These are phyloP conservation scores for Calypte anna DNA, from an alignment of 2,113 vertebrate genomes.

Conservation along the genomic window DNA sequence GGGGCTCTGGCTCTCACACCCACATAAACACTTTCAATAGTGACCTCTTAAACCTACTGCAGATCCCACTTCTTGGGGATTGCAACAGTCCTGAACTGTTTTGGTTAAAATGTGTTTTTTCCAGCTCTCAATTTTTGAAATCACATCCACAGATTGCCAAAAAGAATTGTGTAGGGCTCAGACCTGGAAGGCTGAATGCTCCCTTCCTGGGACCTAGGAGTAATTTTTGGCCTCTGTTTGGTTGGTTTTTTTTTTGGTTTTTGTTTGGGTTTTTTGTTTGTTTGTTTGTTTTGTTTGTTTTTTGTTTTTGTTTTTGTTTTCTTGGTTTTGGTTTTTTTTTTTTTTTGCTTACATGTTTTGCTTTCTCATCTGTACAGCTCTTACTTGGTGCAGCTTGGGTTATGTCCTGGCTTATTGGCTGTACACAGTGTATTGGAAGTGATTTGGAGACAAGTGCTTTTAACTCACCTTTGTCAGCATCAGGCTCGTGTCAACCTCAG, in stretches of 20 bases:
- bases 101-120: neutral
- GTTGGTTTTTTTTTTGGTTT: too few species aligned
- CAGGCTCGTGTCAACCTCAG: neutral
- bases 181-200: neutral
- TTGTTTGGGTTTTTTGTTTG: neutral
- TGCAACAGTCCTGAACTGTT: neutral
- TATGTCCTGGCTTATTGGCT: neutral
- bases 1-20: neutral
- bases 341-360: neutral
- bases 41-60: neutral
- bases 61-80: neutral
- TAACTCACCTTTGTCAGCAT: neutral
- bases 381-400: neutral
- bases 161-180: neutral
- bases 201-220: neutral
- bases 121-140: neutral
- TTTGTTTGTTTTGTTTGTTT: neutral
- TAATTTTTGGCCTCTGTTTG: neutral
- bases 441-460: neutral
- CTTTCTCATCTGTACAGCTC: neutral
- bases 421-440: neutral
- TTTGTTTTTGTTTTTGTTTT: too few species aligned
- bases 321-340: too few species aligned
- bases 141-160: neutral
- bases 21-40: neutral